Conservation (phyloP, 2,113 vertebrate genomes). For the human region GRCh38 chr7:106914501-106915000, state of each 20-base stretch:
- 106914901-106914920: neutral
- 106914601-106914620: neutral
- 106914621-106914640: neutral
- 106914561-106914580: neutral
- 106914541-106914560: neutral
- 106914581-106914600: neutral
- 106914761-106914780: neutral
- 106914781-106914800: neutral
- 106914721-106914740: neutral
- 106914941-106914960: neutral
- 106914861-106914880: neutral
- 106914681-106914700: neutral
- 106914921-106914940: neutral
- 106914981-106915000: neutral
- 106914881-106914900: conserved; percentile 15
- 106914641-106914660: neutral
- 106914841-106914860: neutral
- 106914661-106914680: neutral
- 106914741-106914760: neutral
- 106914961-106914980: neutral
- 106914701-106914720: neutral
- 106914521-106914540: neutral
- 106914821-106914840: neutral
- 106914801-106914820: neutral
- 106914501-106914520: neutral